Evolutionary conservation across 2,113 vertebrate species (phyloP).

Genomic region (Stercorarius parasiticus): DNA sequence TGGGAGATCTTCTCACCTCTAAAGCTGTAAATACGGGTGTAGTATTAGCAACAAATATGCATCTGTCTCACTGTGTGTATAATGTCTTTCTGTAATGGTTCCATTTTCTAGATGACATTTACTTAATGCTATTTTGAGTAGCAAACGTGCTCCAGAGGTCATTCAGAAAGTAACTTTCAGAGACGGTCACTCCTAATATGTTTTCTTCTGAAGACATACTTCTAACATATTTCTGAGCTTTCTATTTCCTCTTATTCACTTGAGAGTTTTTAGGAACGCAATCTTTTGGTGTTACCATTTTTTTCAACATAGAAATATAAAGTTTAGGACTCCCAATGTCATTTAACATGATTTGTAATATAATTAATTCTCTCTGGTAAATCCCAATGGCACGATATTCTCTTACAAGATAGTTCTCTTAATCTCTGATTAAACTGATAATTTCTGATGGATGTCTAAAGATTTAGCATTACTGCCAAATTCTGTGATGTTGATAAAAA

Average conservation of each 20-base stretch:
- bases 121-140: neutral
- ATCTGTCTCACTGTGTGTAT: neutral
- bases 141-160: neutral
- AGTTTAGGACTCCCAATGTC: neutral
- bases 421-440: constrained; percentile 24
- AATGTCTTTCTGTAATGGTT: neutral
- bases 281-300: neutral
- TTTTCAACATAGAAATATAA: neutral
- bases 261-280: neutral
- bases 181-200: neutral
- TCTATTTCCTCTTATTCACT: neutral
- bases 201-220: neutral
- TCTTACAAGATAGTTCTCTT: neutral
- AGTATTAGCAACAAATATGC: neutral
- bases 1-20: neutral
- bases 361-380: constrained; percentile 9
- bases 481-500: neutral
- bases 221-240: neutral
- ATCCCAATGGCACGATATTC: neutral
- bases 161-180: neutral
- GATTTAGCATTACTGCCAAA: neutral
- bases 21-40: neutral
- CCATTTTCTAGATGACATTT: neutral
- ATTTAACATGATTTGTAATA: neutral
- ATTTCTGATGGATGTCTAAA: constrained; percentile 17